These are phyloP conservation scores for Pristionchus entomophagus DNA, from an alignment of 2,888 invertebrate species.

Conservation along the genomic window DNA sequence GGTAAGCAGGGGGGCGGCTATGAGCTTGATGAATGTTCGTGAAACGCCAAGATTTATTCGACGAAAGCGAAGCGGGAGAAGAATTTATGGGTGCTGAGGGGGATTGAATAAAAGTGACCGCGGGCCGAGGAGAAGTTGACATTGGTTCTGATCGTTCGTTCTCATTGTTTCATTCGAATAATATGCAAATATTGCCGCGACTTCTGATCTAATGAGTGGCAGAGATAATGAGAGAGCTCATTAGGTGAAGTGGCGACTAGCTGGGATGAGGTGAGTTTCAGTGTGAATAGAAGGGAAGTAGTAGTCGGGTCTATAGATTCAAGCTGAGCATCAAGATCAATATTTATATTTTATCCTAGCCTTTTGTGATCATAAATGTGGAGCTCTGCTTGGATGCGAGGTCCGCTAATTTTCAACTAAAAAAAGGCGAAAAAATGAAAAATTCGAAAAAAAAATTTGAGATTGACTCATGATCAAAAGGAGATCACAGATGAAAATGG, in stretches of 20 bases:
- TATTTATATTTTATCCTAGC: too few species aligned
- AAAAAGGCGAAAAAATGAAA: too few species aligned
- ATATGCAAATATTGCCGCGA: not conserved
- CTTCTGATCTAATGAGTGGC: not conserved
- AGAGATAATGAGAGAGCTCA: not conserved
- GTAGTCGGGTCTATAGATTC: too few species aligned
- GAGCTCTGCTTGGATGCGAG: too few species aligned
- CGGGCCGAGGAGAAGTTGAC: not conserved
- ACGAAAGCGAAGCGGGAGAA: not conserved
- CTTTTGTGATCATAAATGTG: too few species aligned
- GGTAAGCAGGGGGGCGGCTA: not conserved
- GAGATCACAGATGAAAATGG: too few species aligned
- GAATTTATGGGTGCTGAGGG: not conserved
- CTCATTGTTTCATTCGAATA: not conserved
- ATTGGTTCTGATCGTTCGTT: not conserved
- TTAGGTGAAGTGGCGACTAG: not conserved
- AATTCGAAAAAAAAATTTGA: too few species aligned
- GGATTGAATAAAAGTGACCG: not conserved
- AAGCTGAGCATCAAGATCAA: too few species aligned
- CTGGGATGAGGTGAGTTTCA: not conserved
- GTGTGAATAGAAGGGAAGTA: not conserved
- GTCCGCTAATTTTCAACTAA: too few species aligned
- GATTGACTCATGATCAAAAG: too few species aligned
- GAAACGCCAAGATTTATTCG: slow-evolving; percentile 22
- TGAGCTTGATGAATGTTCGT: slow-evolving; percentile 3